These are phyloP conservation scores for Ceyx melanurus DNA, from an alignment of 2,113 vertebrate genomes.

Conservation along the genomic window DNA sequence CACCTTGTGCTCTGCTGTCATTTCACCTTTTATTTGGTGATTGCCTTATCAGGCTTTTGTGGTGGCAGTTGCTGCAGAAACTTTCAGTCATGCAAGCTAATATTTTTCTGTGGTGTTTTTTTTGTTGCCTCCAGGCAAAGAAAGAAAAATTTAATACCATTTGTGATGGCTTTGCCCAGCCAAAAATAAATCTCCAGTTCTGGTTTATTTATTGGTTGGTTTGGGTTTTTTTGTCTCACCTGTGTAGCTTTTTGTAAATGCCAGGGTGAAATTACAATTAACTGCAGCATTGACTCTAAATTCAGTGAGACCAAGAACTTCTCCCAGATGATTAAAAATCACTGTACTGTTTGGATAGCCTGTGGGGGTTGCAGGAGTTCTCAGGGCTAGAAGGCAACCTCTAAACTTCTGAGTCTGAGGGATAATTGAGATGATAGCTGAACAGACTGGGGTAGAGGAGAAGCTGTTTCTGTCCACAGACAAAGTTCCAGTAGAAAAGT, in stretches of 20 bases:
- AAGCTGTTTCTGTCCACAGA: background rate
- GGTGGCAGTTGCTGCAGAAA: background rate
- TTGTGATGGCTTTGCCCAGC: background rate
- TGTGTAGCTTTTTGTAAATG: background rate
- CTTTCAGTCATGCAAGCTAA: background rate
- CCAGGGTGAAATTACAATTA: background rate
- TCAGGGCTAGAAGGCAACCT: background rate
- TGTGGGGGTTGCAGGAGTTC: slow-evolving; percentile 4
- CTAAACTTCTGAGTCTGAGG: background rate
- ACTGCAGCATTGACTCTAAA: background rate
- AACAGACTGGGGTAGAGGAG: background rate
- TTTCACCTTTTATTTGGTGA: slow-evolving; percentile 16
- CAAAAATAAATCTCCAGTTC: background rate
- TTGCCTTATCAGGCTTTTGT: background rate
- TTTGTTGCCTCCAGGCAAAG: background rate
- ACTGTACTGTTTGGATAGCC: background rate
- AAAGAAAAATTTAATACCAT: background rate
- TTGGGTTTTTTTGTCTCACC: background rate
- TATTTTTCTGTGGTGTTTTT: background rate
- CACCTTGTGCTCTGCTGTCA: background rate
- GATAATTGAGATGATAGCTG: background rate
- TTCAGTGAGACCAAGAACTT: background rate
- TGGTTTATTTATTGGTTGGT: background rate
- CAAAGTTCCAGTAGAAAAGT: background rate
- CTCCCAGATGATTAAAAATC: background rate